Conservation (phyloP, 1,140 invertebrate genomes). For the Papilio polyxenes region DNA sequence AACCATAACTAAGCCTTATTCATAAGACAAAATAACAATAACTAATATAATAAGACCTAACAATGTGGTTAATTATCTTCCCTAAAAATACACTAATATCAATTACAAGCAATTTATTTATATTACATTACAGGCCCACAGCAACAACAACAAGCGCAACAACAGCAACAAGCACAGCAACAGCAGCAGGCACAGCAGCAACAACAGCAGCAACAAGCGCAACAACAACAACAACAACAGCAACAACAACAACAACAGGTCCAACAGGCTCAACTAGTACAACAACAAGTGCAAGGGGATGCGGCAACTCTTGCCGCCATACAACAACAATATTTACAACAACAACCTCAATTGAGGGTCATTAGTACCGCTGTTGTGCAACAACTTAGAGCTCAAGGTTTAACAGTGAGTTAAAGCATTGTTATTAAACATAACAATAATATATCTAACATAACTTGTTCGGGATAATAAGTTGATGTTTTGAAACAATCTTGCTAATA, state of each 20-base stretch:
- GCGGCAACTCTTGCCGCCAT: conserved; percentile 69
- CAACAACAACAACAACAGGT: conserved; percentile 52
- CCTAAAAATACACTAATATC: neutral
- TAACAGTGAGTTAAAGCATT: conserved; percentile 68
- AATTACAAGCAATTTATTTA: neutral
- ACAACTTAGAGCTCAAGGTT: conserved; percentile 76
- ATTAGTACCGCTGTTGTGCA: conserved; percentile 79
- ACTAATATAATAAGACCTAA: neutral
- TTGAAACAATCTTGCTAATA: neutral
- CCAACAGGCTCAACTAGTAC: conserved; percentile 64
- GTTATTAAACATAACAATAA: conserved; percentile 30
- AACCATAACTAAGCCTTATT: no score
- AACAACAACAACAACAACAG: conserved; percentile 62
- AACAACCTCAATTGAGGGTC: conserved; percentile 79
- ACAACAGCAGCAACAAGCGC: conserved; percentile 73
- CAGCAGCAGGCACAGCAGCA: conserved; percentile 77
- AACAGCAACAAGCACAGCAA: conserved; percentile 59
- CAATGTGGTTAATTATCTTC: neutral
- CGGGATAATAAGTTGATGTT: neutral
- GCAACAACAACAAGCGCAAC: conserved; percentile 69
- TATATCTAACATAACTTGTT: conserved; percentile 28
- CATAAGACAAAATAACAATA: neutral
- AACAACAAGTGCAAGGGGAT: conserved; percentile 70
- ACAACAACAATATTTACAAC: conserved; percentile 78
- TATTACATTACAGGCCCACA: conserved; percentile 38